Evolutionary conservation across 2,113 vertebrate genomes (phyloP).

Genomic region (Eptesicus fuscus): DNA sequence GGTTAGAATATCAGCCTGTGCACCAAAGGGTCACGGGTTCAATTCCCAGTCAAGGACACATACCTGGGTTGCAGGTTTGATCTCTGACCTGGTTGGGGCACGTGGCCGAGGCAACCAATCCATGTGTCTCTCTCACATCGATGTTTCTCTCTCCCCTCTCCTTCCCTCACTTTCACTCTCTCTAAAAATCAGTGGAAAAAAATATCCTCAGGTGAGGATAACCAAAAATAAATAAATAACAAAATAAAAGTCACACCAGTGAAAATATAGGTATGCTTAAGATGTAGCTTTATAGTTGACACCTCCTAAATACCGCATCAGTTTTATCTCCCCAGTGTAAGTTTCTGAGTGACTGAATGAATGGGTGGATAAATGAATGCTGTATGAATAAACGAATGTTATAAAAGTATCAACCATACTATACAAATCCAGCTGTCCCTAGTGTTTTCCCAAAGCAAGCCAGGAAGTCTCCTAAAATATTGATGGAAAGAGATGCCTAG

Average conservation of each 20-base stretch:
- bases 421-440: slow-evolving; percentile 1
- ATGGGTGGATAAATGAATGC: neutral
- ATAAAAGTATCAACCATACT: neutral
- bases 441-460: neutral
- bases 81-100: no score
- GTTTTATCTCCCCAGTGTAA: neutral
- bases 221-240: no score
- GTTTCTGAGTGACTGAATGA: neutral
- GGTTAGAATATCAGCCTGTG: no score
- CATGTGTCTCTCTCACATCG: no score
- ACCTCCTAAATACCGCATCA: neutral
- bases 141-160: no score
- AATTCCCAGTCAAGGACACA: no score
- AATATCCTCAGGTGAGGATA: no score
- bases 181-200: no score
- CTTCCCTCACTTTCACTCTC: no score
- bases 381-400: neutral
- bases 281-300: neutral
- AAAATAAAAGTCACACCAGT: neutral
- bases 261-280: neutral
- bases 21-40: no score
- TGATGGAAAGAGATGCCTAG: slow-evolving; percentile 14
- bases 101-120: no score
- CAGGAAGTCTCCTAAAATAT: slow-evolving; percentile 37
- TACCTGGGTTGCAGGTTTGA: no score